phyloP scores from a whole-genome alignment of 2,113 vertebrate species.

The Petrocephalus microphthalmus region DNA sequence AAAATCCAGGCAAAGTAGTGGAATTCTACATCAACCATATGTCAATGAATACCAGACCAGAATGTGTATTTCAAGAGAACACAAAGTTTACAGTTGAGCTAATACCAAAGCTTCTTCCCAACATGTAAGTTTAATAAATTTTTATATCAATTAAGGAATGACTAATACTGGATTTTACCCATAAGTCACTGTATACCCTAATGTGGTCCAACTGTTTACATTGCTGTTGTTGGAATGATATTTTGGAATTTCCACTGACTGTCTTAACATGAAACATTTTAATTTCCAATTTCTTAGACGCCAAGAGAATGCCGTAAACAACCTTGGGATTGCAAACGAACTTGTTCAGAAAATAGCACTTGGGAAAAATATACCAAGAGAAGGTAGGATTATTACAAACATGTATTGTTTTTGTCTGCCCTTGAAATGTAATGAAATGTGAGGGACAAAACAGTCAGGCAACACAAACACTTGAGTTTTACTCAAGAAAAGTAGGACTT shows the following conservation, averaged over 20 bases:
- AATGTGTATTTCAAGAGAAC: constrained; percentile 43
- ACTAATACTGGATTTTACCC: neutral
- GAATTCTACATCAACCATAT: constrained; percentile 61
- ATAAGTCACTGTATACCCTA: neutral
- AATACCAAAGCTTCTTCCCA: constrained; percentile 74
- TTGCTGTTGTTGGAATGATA: neutral
- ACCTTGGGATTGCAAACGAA: constrained; percentile 40
- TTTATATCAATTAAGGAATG: neutral
- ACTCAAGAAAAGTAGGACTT: too few relatives aligned
- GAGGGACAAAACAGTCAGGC: too few relatives aligned
- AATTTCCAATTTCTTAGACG: constrained; percentile 54
- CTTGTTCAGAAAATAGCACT: constrained; percentile 67
- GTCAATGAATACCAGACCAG: constrained; percentile 62
- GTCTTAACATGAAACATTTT: neutral
- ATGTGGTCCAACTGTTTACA: neutral
- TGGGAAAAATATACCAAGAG: constrained; percentile 40
- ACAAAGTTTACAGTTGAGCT: constrained; percentile 71
- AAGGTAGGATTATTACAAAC: constrained; percentile 32
- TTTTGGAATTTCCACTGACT: neutral
- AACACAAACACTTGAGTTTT: too few relatives aligned
- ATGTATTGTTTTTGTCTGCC: neutral
- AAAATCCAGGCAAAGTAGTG: constrained; percentile 33
- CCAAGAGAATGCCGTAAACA: constrained; percentile 65
- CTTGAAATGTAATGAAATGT: neutral
- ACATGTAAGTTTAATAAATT: constrained; percentile 61